Evolutionary conservation across 2,797 vertebrate species (phyloP).

Genomic region (Sarcoramphus papa): DNA sequence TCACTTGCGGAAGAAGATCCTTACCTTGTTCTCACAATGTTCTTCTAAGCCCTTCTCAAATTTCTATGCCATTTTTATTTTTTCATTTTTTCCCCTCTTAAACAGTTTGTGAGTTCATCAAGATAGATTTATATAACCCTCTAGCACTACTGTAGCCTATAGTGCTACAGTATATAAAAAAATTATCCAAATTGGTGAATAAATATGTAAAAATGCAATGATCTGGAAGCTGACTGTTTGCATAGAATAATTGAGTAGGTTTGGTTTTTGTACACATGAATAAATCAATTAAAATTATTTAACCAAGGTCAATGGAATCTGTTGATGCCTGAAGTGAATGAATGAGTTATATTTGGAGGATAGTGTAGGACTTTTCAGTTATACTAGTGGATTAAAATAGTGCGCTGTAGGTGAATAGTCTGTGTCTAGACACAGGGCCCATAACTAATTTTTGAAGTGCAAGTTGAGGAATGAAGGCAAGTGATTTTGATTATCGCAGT

Average conservation of each 20-base stretch:
- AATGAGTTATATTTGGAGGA: not conserved
- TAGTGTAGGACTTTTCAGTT: not conserved
- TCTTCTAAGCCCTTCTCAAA: not conserved
- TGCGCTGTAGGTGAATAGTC: not conserved
- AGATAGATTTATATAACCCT: not conserved
- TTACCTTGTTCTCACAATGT: not conserved
- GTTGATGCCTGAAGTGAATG: constrained; percentile 15
- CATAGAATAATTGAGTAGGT: constrained; percentile 28
- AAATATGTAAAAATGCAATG: constrained; percentile 39
- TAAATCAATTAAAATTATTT: constrained; percentile 41
- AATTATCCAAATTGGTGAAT: constrained; percentile 14
- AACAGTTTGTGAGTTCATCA: not conserved
- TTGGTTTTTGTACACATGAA: constrained; percentile 32
- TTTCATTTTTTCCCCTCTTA: not conserved
- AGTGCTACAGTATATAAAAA: not conserved
- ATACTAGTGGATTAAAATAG: not conserved
- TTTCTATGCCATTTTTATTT: not conserved
- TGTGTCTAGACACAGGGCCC: not conserved
- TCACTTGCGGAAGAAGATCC: not conserved
- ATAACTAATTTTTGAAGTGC: not conserved
- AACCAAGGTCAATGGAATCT: constrained; percentile 14
- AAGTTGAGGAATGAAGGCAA: not conserved
- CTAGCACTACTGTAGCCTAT: not conserved
- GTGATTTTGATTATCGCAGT: not conserved
- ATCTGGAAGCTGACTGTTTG: constrained; percentile 50